Base-by-base conservation (phyloP, 2,888 invertebrate species). In the Dorcus parallelipipedus region DNA sequence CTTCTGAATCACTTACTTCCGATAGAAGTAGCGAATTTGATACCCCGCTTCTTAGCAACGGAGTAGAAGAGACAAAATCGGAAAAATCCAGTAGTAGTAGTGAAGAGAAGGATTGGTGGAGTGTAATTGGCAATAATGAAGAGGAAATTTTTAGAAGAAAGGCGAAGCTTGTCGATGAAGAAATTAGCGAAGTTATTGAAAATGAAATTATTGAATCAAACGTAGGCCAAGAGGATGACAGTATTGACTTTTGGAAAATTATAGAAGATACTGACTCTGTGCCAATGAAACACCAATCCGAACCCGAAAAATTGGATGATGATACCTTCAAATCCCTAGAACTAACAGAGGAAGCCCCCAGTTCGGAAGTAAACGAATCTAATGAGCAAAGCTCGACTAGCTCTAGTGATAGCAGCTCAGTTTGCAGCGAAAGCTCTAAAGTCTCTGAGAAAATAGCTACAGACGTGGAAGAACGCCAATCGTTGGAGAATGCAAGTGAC, bases 361-460 rank as follows among this genome's bases (percentile, higher is more conserved):
- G 2, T 43, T 43, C n/a, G 14, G 14, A 14, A 43, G 43, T 9
- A 8, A 14, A 43, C 20, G n/a, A 43, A 43, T 17, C 17, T 42
- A 39, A 42, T 10, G 48, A 54, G 10, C 57, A 61, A 43, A 66
- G 69, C 67, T 76, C 75, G 64, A 59, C 73, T 71, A 67, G 69
- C 70, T 76, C 76, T 75, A 74, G 68, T 38, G 59, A 70, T 69
- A 74, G 73, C 66, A 77, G 74, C 67, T 70, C 58, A 54, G 69
- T 71, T 65, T 66, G 67, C 69, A 73, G 73, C 63, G 26, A 33
- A 33, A 33, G 3, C 7, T 33, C 26, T 33, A 42, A 54, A 20
- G 52, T 50, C 48, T 51, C 58, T 54, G 56, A 56, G 56, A 52
- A 40, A 56, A 14, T 33, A 33, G 6, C 26, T 1, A 7, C 26